Conservation (phyloP, 2,797 vertebrate genomes). For the Vireo griseus region DNA sequence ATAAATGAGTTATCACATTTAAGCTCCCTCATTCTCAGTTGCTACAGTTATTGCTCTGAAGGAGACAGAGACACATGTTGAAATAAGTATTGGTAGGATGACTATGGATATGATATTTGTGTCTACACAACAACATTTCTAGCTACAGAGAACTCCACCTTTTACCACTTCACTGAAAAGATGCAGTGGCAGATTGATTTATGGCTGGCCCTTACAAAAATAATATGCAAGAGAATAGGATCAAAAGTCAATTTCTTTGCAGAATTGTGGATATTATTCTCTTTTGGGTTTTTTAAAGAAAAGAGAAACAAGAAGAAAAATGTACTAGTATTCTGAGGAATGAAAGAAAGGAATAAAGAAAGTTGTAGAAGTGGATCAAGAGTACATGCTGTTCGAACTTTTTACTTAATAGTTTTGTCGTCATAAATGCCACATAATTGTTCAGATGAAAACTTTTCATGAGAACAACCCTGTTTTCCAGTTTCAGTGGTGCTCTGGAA, state of each 20-base stretch:
- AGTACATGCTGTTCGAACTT: background rate
- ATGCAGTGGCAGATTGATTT: constrained; percentile 59
- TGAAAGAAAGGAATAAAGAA: background rate
- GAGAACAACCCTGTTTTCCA: background rate
- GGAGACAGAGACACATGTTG: constrained; percentile 62
- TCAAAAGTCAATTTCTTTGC: constrained; percentile 69
- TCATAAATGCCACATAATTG: background rate
- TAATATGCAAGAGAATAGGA: constrained; percentile 49
- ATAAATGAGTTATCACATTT: constrained; percentile 68
- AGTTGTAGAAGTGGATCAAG: background rate
- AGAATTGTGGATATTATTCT: constrained; percentile 66
- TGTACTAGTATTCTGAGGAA: background rate
- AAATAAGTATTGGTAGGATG: constrained; percentile 57
- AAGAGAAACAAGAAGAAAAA: background rate
- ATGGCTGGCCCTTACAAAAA: constrained; percentile 57
- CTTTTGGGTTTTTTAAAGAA: background rate
- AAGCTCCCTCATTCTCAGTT: constrained; percentile 58
- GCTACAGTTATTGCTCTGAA: constrained; percentile 65
- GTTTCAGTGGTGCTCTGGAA: background rate
- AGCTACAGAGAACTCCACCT: constrained; percentile 55
- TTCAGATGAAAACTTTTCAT: background rate
- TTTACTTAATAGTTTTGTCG: background rate
- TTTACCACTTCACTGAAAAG: constrained; percentile 60
- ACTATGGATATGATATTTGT: constrained; percentile 66
- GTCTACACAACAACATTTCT: constrained; percentile 69